Evolutionary conservation across 2,113 vertebrate genomes (phyloP), one percentile per base, ranked within the genome.

Genomic region (Petaurus breviceps): DNA sequence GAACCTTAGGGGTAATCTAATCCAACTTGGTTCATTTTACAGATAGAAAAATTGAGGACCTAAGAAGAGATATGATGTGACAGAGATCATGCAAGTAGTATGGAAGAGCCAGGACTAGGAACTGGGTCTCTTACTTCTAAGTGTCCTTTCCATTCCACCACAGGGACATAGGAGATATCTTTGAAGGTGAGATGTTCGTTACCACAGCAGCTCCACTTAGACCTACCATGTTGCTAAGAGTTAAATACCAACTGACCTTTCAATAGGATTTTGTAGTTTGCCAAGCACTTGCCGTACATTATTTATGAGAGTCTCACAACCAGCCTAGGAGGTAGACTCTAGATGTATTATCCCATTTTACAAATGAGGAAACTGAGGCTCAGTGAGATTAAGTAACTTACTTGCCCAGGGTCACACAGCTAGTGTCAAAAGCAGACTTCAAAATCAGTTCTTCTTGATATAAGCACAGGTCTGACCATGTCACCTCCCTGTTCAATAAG

Each of bases 351-450:
- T 77, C 37, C 55, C 92, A 37, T 68, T 92, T 91, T 94, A 90
- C 84, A 90, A 84, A 95, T 93, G 47, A n/a, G n/a, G n/a, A n/a
- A n/a, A n/a, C 37, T 95, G 51, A 89, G 37, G 28, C 16, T 96
- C 54, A 95, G 96, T 43, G 12, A 5, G 28, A 5, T 94, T 96
- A 94, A 92, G 28, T 94, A 47, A 91, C 43, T 53, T 95, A 37
- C 52, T 84, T 94, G 31, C 52, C 77, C 25, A 49, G 95, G 24
- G n/a, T 77, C 92, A 94, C 25, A 93, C 3, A 95, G 24, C 19
- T 57, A 89, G 57, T 89, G 90, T 43, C 14, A n/a, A 6, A n/a
- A 77, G 61, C 6, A 77, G 14, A 77, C 4, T n/a, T 77, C 16
- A 84, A 84, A 43, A 84, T 9, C n/a, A 84, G 37, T 37, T 61